Percentiles rank a stretch among this genome's conserved stretches.
These are phyloP conservation scores for Barypeithes pellucidus DNA, from an alignment of 2,888 invertebrate species.

Conservation along the genomic window DNA sequence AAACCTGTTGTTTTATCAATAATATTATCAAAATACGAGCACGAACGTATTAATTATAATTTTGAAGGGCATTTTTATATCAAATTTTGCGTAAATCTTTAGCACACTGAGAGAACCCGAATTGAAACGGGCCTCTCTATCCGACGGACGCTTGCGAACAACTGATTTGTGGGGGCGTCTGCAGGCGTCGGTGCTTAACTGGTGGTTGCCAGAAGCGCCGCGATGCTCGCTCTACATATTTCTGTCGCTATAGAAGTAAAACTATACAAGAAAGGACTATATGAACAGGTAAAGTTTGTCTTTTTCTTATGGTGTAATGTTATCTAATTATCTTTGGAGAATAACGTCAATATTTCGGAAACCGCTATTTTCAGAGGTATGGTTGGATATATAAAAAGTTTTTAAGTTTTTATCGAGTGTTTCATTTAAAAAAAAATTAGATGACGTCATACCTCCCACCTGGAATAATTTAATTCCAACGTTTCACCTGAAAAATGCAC, in stretches of 20 bases:
- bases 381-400: no score
- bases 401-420: no score
- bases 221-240: slow-evolving; percentile 37
- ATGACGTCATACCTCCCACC: no score
- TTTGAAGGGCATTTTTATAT: not conserved
- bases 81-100: slow-evolving; percentile 8
- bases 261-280: not conserved
- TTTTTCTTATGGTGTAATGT: not conserved
- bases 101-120: not conserved
- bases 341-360: no score
- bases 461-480: no score
- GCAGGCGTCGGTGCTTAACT: slow-evolving; percentile 51
- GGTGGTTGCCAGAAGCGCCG: slow-evolving; percentile 51
- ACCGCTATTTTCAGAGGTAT: no score
- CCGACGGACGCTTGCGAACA: slow-evolving; percentile 34
- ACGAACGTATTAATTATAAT: not conserved
- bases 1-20: slow-evolving; percentile 8
- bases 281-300: not conserved
- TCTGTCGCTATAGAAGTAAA: slow-evolving; percentile 17
- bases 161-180: slow-evolving; percentile 50
- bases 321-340: no score
- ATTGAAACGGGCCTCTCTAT: not conserved
- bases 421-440: no score
- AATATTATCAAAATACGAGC: slow-evolving; percentile 2
- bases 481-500: no score